Percentiles rank a stretch among this genome's conserved stretches.
Conservation (phyloP, 2,888 invertebrate genomes). For the Agapostemon virescens region DNA sequence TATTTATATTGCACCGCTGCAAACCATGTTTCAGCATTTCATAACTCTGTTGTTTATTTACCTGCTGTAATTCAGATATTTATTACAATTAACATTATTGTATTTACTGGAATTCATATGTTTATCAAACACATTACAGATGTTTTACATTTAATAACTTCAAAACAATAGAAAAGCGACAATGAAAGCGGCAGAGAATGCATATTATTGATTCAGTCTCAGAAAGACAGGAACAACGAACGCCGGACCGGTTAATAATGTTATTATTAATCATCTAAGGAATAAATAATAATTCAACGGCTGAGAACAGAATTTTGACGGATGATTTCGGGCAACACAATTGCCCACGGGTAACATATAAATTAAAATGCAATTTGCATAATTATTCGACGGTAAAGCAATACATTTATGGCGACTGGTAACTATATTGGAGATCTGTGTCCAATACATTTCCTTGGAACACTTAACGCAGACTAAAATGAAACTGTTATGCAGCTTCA, state of each 20-base stretch:
- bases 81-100: not conserved
- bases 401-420: too few relatives aligned
- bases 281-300: constrained; percentile 29
- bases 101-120: not conserved
- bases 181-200: not conserved
- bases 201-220: constrained; percentile 31
- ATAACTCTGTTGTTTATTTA: not conserved
- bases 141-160: not conserved
- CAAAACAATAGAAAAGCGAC: not conserved
- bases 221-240: not conserved
- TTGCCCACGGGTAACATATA: not conserved
- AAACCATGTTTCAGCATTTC: not conserved
- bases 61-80: not conserved
- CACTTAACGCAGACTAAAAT: too few relatives aligned
- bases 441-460: too few relatives aligned
- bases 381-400: too few relatives aligned
- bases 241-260: constrained; percentile 10
- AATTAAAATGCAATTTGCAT: too few relatives aligned
- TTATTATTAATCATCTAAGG: constrained; percentile 11
- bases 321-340: not conserved
- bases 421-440: too few relatives aligned
- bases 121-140: not conserved
- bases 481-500: too few relatives aligned
- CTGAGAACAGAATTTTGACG: constrained; percentile 12
- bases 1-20: not conserved